Base-by-base conservation (phyloP, 2,797 vertebrate genomes). In the Enteromius trimaculatus region DNA sequence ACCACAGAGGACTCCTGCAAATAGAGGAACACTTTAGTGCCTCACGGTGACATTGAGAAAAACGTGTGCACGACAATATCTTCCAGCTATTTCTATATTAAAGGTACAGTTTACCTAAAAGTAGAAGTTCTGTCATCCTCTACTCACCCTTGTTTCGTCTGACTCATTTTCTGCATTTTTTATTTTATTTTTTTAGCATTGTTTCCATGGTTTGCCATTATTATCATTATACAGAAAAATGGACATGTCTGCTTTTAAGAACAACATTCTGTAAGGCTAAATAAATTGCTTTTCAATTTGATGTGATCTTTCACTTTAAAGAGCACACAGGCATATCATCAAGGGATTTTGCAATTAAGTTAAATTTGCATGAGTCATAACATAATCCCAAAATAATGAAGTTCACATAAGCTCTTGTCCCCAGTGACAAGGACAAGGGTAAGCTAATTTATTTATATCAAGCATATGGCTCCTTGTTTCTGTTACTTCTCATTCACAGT, bases 341-440 rank as follows among this genome's bases (percentile, higher is more conserved):
- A 17, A 66, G 31, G 9, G 80, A 68, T 17, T 77, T 69, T 19
- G 17, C 23, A 42, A 13, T 37, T 23, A 29, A 44, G 66, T 53
- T 55, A 80, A 69, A 66, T 82, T 77, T 68, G 65, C 37, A 60
- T 31, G 81, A 68, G 72, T 77, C 64, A 44, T 47, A 71, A 26
- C 66, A 78, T 77, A 78, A 83, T 83, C 81, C 53, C n/a, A 37
- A 83, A 83, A 78, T 71, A 83, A 83, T 83, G 66, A 83, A 66
- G 39, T 70, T 44, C 37, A 19, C 65, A 77, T 77, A 83, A 77
- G 21, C 74, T 70, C 39, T 34, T 4, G 21, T 78, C 81, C 39
- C 75, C 21, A 34, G 53, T 62, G 81, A 60, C 21, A 51, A 2
- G 72, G 9, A 58, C 72, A 23, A 11, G 26, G 17, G n/a, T 37